Evolutionary conservation across 2,113 vertebrate species (phyloP).

Genomic region (Halichoeres trimaculatus): DNA sequence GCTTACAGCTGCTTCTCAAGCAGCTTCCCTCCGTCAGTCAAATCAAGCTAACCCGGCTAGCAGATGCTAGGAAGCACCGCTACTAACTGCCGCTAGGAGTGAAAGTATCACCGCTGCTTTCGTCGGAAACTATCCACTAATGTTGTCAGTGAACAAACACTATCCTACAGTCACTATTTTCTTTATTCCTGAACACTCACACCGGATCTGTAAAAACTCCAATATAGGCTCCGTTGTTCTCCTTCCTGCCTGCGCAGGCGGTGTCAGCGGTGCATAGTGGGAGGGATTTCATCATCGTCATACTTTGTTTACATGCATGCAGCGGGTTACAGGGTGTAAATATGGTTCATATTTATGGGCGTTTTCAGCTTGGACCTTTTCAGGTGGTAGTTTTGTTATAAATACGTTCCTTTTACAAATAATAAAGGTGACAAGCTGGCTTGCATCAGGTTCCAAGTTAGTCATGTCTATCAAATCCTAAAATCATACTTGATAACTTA

Average conservation of each 20-base stretch:
- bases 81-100: conserved; percentile 34
- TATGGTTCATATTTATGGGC: no score
- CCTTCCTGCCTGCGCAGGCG: not conserved
- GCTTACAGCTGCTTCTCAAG: conserved; percentile 16
- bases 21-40: conserved; percentile 9
- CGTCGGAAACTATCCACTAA: not conserved
- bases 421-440: no score
- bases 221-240: conserved; percentile 11
- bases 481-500: no score
- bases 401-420: no score
- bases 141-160: not conserved
- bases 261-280: conserved; percentile 60
- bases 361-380: no score
- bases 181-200: accelerated
- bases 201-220: not conserved
- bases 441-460: no score
- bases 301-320: conserved; percentile 68
- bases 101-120: conserved; percentile 5
- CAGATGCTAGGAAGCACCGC: conserved; percentile 42
- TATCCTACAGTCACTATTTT: not conserved
- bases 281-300: conserved; percentile 55
- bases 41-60: conserved; percentile 45
- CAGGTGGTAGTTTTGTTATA: no score
- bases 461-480: no score
- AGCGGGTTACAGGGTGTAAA: not conserved